A percentile compares a stretch with the other conserved stretches of the same genome.
phyloP scores from a whole-genome alignment of 1,140 invertebrate genomes.

The Triops longicaudatus region DNA sequence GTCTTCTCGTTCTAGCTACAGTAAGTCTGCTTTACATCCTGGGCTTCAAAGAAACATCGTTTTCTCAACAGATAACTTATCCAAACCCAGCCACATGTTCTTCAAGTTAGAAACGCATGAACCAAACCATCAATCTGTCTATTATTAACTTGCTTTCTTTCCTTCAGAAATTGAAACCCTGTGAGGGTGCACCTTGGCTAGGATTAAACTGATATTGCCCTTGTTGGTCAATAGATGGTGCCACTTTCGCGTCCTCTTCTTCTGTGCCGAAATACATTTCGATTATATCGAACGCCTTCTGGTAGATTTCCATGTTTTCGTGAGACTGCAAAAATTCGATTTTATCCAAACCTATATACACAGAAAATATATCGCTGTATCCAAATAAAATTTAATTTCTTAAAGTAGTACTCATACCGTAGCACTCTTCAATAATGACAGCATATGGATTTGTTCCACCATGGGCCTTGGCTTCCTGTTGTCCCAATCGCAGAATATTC shows the following conservation, averaged over 20 bases:
- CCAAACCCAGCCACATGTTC: not conserved
- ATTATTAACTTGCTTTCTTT: not conserved
- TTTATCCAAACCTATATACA: constrained; percentile 77
- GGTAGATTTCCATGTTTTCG: constrained; percentile 92
- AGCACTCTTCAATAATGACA: constrained; percentile 89
- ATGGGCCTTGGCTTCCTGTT: constrained; percentile 60
- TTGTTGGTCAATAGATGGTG: constrained; percentile 64
- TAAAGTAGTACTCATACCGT: constrained; percentile 55
- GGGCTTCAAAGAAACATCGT: not conserved
- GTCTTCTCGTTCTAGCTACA: not conserved
- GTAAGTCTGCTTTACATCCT: not conserved
- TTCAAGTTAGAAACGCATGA: not conserved
- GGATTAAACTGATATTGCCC: constrained; percentile 62
- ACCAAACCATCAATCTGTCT: not conserved
- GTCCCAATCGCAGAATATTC: constrained; percentile 87
- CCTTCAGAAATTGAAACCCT: constrained; percentile 36
- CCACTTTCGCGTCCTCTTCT: constrained; percentile 68
- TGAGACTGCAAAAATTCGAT: constrained; percentile 95
- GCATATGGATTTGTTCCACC: constrained; percentile 80
- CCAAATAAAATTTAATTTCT: not conserved
- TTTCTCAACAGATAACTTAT: not conserved
- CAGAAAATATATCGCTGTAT: constrained; percentile 30
- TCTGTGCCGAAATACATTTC: constrained; percentile 89
- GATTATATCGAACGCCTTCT: constrained; percentile 93
- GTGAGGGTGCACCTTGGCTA: constrained; percentile 32